Base-by-base conservation (phyloP, 2,888 invertebrate genomes). In the Sclerodermus sp. region DNA sequence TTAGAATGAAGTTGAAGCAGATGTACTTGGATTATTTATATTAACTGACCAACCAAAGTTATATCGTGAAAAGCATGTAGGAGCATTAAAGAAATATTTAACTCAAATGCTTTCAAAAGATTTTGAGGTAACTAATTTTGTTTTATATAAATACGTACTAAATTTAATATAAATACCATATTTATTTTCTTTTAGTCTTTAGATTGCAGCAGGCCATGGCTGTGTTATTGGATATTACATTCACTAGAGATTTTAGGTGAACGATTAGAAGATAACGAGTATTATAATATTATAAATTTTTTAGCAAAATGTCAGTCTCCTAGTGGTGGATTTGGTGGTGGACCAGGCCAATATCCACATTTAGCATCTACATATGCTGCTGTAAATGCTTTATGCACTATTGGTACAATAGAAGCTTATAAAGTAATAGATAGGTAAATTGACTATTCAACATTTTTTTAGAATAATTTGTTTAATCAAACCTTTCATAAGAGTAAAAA, bases 301-400 rank as follows among this genome's bases (percentile, higher is more conserved):
- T 76, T 89, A 55, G 79, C 66, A 52, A 85, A 82, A 69, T 93
- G 93, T 73, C 93, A 93, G 74, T 84, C 86, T 74, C 82, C 85
- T 10, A 82, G 85, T 41, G 96, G 96, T 34, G 96, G 96, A 1
- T 96, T 94, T 82, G 90, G 89, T 50, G 99, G 99, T 47, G 98
- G 98, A 0, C 98, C 97, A 0, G 87, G 89, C 1, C 98, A 99
- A 77, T 82, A 85, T 67, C 84, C 97, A 15, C 99, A 99, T 80
- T 82, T 99, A 51, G 99, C 99, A 1, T 89, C 98, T 2, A 99
- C 98, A 0, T 99, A 97, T 81, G 98, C 97, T 41, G 96, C 98
- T 54, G 88, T 99, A 0, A 95, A 93, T 82, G 89, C 95, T 18
- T 81, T 99, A 5, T 91, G 92, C 71, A 92, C 91, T 50, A 87